Evolutionary conservation across 2,888 invertebrate genomes (phyloP), one percentile per base, ranked within the genome.

Genomic region (Sialis lutaria): DNA sequence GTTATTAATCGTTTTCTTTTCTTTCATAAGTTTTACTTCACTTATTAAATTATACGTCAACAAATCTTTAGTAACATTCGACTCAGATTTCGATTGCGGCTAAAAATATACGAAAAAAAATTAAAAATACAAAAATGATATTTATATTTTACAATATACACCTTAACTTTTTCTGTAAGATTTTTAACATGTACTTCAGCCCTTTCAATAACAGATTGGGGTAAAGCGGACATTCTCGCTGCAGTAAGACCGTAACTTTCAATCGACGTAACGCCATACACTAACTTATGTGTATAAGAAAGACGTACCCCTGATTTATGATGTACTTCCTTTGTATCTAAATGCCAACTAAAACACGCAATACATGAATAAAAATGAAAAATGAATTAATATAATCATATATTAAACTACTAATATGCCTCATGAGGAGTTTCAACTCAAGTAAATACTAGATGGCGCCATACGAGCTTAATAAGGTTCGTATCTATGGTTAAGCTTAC

Each of bases 191-290:
- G 58, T 50, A 69, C 65, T 47, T 67, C 64, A 0, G 79, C 75
- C 41, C 71, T 58, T 44, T 68, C 62, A 0, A 77, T 63, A 4
- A 76, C 69, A n/a, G 65, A 60, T 50, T 67, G 61, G 0, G 81
- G 79, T 55, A 81, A 66, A 51, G 75, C 69, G 0, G 74, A 74
- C 53, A 70, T 72, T 50, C 72, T 65, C 2, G 82, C 79, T 44
- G 83, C 61, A 31, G 72, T 67, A 32, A 84, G 63, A 0, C 84
- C 85, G 55, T 86, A 85, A 50, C 74, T 66, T 52, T 74, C 67
- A 4, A 79, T 62, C 8, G 65, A 62, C 0, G 76, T 77, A 0
- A 74, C 62, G 5, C 84, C 85, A 0, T 65, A 61, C 48, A 70
- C 67, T 32, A 84, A 58, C 55, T 69, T 73, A 55, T 83, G 77